A percentile compares a stretch with the other conserved stretches of the same genome.
Conservation (phyloP, 2,797 vertebrate genomes). For the Pangasius krempfi region DNA sequence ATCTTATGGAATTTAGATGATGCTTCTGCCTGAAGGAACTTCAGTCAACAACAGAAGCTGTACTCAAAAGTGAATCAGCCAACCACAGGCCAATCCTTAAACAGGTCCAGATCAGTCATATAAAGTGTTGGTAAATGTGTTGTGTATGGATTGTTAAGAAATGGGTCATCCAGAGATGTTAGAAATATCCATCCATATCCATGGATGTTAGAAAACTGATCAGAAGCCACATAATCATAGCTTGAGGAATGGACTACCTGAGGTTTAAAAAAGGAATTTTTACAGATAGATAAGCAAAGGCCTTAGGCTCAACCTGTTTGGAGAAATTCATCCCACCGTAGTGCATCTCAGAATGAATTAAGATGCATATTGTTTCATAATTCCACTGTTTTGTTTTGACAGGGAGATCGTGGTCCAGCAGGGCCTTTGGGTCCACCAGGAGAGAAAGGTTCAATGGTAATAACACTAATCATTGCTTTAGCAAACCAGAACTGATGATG, state of each 20-base stretch:
- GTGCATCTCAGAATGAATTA: not conserved
- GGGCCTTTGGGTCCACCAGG: conserved; percentile 88
- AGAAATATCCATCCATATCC: too few species aligned
- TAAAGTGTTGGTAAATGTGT: not conserved
- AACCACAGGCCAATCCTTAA: not conserved
- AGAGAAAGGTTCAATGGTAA: conserved; percentile 88
- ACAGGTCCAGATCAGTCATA: not conserved
- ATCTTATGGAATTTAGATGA: not conserved
- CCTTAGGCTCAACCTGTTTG: not conserved
- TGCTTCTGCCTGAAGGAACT: not conserved
- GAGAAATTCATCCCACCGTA: not conserved
- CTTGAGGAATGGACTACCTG: not conserved
- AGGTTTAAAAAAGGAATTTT: not conserved
- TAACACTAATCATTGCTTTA: conserved; percentile 48
- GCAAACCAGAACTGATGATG: not conserved
- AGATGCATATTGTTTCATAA: not conserved
- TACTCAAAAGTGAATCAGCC: not conserved
- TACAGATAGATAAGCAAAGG: not conserved
- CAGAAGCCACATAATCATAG: not conserved
- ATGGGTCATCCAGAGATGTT: not conserved
- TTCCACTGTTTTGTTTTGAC: conserved; percentile 46
- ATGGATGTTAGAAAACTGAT: not conserved
- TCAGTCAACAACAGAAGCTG: not conserved
- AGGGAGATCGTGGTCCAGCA: conserved; percentile 91
- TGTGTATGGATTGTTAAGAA: not conserved